These are phyloP conservation scores for Cosmorhoe ocellata DNA, from an alignment of 2,888 invertebrate species.

Conservation along the genomic window DNA sequence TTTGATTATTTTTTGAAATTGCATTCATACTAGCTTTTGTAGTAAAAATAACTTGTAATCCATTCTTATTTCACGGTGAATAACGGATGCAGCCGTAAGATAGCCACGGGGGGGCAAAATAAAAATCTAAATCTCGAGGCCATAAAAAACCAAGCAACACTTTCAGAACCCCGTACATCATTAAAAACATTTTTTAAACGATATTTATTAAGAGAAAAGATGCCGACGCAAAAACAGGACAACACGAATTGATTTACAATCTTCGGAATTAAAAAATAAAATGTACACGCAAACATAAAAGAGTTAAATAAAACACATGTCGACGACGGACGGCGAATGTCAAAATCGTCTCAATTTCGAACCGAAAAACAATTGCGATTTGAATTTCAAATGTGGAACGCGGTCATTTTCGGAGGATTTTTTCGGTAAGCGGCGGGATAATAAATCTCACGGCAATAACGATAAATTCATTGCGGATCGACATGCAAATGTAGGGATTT, in stretches of 20 bases:
- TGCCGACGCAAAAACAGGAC: conserved; percentile 45
- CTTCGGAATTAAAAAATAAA: conserved; percentile 46
- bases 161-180: conserved; percentile 51
- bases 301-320: conserved; percentile 60
- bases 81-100: background rate
- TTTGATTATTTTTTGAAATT: too few species aligned
- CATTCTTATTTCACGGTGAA: background rate
- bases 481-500: conserved; percentile 79
- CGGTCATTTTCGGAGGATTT: conserved; percentile 74
- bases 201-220: conserved; percentile 44
- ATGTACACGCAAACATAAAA: conserved; percentile 44
- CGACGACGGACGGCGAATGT: conserved; percentile 63
- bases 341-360: conserved; percentile 80
- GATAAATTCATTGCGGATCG: conserved; percentile 82
- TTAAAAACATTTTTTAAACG: conserved; percentile 65
- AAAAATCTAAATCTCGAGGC: conserved; percentile 3
- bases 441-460: conserved; percentile 80
- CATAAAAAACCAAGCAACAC: conserved; percentile 45
- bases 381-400: conserved; percentile 75
- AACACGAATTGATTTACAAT: conserved; percentile 69
- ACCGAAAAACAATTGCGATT: conserved; percentile 75
- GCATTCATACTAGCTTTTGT: too few species aligned
- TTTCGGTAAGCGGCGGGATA: conserved; percentile 69
- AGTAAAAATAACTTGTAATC: background rate
- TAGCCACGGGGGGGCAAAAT: background rate